Base-by-base conservation (phyloP, 2,888 invertebrate genomes). In the Sinelater perroti region DNA sequence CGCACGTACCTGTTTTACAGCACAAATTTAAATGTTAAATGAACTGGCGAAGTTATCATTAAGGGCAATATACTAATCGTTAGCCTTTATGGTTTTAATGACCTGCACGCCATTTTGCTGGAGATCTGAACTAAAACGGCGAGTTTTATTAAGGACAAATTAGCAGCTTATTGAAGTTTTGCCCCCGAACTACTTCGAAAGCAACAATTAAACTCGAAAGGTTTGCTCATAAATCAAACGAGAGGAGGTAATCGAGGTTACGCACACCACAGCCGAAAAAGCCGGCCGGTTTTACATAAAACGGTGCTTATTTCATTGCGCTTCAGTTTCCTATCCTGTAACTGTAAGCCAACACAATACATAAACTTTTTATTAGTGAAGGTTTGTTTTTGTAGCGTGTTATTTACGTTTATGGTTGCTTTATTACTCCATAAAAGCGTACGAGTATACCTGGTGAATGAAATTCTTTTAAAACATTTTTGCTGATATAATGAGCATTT, bases 391-490 rank as follows among this genome's bases (percentile, higher is more conserved):
- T 33, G 33, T 44, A 21, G 13, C 10, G 6, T 42, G 18, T 52
- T 52, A 52, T 52, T 52, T 52, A 52, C 44, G 30, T 21, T 44
- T 52, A 52, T 52, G 33, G 52, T 24, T 52, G 11, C 51, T 38
- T 40, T 51, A 40, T 28, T 18, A 16, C 40, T 28, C n/a, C 40
- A 30, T 40, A 51, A 51, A 51, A 51, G 13, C 21, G 13, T 13
- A 40, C 30, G 51, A 8, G 47, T 24, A 35, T 47, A 47, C 47
- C 21, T 33, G 24, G 20, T 47, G 35, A 35, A 35, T 35, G 35
- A 35, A 35, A 35, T 35, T 14, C 35, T 10, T 35, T 30, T 1
- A 30, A 30, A n/a, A n/a, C n/a, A n/a, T n/a, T n/a, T n/a, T n/a
- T n/a, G n/a, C n/a, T n/a, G n/a, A n/a, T n/a, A n/a, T n/a, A n/a